Evolutionary conservation across 1,140 invertebrate genomes (phyloP).

Genomic region (Oryzaephilus surinamensis): DNA sequence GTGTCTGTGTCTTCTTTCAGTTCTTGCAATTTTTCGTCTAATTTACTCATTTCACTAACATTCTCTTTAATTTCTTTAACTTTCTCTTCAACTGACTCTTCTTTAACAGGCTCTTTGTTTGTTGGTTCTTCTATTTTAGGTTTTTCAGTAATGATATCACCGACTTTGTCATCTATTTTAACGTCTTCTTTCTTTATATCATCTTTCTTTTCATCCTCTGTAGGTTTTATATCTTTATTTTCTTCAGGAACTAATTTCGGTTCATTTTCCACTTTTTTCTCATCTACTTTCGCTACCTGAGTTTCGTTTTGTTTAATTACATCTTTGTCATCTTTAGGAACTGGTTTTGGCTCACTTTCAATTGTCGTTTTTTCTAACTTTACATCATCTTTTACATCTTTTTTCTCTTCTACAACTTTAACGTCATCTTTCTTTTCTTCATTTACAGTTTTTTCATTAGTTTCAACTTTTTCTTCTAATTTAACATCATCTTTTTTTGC

Average conservation of each 20-base stretch:
- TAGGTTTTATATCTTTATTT: not conserved
- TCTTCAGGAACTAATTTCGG: not conserved
- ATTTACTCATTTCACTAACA: constrained; percentile 4
- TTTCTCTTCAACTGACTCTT: constrained; percentile 17
- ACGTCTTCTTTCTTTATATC: not conserved
- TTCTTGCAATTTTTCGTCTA: constrained; percentile 14
- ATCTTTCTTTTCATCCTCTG: constrained; percentile 3
- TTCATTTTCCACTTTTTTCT: constrained; percentile 1
- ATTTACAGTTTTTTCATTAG: constrained; percentile 9
- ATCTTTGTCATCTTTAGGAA: constrained; percentile 12
- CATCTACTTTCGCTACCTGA: constrained; percentile 11
- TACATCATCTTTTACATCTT: constrained; percentile 16
- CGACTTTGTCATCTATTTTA: not conserved
- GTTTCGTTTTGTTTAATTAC: constrained; percentile 10
- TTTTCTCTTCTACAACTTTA: constrained; percentile 11
- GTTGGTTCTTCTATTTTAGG: not conserved
- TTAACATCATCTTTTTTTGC: no score
- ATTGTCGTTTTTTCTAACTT: constrained; percentile 21
- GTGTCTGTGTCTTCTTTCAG: constrained; percentile 8
- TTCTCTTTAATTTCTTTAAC: constrained; percentile 11
- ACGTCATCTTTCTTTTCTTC: constrained; percentile 26
- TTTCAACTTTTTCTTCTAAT: constrained; percentile 13
- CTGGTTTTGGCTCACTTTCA: not conserved
- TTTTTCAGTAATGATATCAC: constrained; percentile 10
- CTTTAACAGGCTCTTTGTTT: constrained; percentile 4